These are phyloP conservation scores for Troglohyphantes excavatus DNA, from an alignment of 2,888 invertebrate genomes.

Conservation along the genomic window DNA sequence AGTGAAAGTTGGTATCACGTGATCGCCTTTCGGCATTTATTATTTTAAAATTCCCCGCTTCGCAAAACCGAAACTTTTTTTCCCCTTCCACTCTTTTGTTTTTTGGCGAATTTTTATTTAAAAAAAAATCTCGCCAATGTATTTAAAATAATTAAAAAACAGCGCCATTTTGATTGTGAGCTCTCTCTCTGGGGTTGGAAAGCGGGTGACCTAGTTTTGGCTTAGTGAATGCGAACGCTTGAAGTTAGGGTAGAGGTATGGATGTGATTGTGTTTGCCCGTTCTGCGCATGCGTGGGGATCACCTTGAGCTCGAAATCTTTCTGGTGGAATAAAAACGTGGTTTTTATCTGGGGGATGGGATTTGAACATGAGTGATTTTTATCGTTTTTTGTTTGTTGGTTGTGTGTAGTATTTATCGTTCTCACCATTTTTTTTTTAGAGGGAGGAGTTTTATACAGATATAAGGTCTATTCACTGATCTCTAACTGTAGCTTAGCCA, in stretches of 20 bases:
- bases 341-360: conserved; percentile 64
- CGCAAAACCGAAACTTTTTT: no score
- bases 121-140: no score
- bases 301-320: conserved; percentile 74
- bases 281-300: neutral
- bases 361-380: conserved; percentile 52
- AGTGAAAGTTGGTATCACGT: neutral
- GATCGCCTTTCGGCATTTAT: neutral
- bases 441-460: no score
- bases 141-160: no score
- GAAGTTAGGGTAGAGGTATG: conserved; percentile 71
- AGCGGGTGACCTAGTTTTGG: conserved; percentile 73
- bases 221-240: conserved; percentile 63
- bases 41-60: no score
- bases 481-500: no score
- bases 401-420: neutral
- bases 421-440: no score
- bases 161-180: no score
- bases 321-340: conserved; percentile 59
- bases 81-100: no score
- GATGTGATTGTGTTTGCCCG: conserved; percentile 58
- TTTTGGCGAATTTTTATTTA: no score
- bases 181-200: conserved; percentile 34
- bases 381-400: neutral
- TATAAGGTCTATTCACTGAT: no score